A percentile compares a stretch with the other conserved stretches of the same genome.
Evolutionary conservation across 2,797 vertebrate genomes (phyloP).

Genomic region (Heteromormyrus szaboi): DNA sequence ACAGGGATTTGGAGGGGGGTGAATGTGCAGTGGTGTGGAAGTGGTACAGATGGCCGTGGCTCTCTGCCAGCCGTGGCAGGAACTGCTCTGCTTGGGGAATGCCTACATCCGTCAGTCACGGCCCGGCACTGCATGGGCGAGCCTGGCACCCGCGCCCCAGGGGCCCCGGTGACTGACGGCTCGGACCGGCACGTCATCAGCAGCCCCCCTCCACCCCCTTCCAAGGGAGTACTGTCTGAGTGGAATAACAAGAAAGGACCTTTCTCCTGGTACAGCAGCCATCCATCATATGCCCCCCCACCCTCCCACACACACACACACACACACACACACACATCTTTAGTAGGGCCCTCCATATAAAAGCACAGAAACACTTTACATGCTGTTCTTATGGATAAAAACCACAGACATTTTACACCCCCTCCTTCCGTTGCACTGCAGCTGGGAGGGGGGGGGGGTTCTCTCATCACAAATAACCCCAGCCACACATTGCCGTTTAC

Average conservation of each 20-base stretch:
- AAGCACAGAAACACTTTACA: background rate
- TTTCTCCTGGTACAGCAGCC: background rate
- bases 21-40: background rate
- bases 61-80: background rate
- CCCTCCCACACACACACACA: background rate
- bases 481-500: background rate
- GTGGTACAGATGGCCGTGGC: conserved; percentile 1
- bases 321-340: background rate
- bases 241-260: conserved; percentile 15
- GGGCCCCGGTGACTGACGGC: conserved; percentile 22
- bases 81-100: conserved; percentile 21
- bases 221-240: background rate
- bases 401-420: background rate
- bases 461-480: background rate
- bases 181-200: conserved; percentile 27
- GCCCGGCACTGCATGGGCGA: background rate
- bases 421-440: background rate
- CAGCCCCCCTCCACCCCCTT: background rate
- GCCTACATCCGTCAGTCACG: conserved; percentile 23
- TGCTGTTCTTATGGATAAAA: background rate
- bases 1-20: background rate
- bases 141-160: conserved; percentile 14
- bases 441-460: background rate
- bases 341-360: background rate
- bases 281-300: background rate